A percentile compares a stretch with the other conserved stretches of the same genome.
Evolutionary conservation across 2,113 vertebrate species (phyloP).

Genomic region (Xiphophorus hellerii): DNA sequence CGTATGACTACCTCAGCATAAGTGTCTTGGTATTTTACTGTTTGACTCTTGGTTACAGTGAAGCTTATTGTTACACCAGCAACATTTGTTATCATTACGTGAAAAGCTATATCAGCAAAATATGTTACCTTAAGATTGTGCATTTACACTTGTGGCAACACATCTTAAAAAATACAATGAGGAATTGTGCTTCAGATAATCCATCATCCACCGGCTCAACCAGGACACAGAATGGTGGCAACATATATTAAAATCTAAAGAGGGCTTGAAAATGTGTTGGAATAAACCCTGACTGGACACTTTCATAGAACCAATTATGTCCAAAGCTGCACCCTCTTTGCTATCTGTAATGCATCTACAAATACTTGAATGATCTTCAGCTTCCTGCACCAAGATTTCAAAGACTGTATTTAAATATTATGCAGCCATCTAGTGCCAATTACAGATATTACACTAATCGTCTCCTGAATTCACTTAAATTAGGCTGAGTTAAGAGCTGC

Average conservation of each 20-base stretch:
- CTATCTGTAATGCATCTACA: conserved; percentile 38
- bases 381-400: conserved; percentile 54
- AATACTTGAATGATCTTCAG: conserved; percentile 47
- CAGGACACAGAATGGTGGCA: conserved; percentile 40
- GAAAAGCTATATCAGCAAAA: conserved; percentile 37
- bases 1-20: conserved; percentile 10
- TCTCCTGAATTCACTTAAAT: conserved; percentile 66
- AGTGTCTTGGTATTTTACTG: conserved; percentile 30
- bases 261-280: conserved; percentile 34
- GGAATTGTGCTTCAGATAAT: conserved; percentile 78
- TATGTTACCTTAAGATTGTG: conserved; percentile 56
- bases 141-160: conserved; percentile 43
- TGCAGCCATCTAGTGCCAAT: conserved; percentile 86
- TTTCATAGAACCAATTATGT: conserved; percentile 58
- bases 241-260: conserved; percentile 42
- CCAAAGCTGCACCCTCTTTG: conserved; percentile 40
- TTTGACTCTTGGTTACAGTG: conserved; percentile 32
- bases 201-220: conserved; percentile 58
- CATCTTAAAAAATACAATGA: conserved; percentile 63
- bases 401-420: conserved; percentile 78
- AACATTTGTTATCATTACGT: conserved; percentile 43
- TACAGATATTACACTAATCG: conserved; percentile 82
- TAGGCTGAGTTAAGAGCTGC: conserved; percentile 67
- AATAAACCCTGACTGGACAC: conserved; percentile 49
- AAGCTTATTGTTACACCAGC: conserved; percentile 35